phyloP scores from a whole-genome alignment of 2,113 vertebrate species.

The Scatophagus argus region DNA sequence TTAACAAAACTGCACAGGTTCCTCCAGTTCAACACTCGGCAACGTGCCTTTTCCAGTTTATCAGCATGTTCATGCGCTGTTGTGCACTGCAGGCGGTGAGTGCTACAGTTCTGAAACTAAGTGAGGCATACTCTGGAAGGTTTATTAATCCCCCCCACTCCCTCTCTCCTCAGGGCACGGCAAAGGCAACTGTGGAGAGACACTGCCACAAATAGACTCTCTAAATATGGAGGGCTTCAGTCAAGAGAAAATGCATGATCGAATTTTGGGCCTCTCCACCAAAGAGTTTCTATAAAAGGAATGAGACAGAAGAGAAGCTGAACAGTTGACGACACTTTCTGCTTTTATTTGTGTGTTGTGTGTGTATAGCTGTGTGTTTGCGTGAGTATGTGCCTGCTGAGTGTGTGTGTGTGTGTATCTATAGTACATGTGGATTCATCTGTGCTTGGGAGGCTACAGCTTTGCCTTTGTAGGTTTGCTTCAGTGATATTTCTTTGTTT shows the following conservation, averaged over 20 bases:
- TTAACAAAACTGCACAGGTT: constrained; percentile 25
- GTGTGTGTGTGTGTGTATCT: constrained; percentile 9
- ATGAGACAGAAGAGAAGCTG: constrained; percentile 49
- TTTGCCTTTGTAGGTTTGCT: constrained; percentile 1
- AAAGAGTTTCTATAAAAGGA: constrained; percentile 64
- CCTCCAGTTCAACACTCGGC: constrained; percentile 34
- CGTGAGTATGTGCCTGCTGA: constrained; percentile 19
- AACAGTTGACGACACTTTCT: constrained; percentile 39
- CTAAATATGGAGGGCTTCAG: constrained; percentile 78
- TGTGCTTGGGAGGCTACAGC: background rate
- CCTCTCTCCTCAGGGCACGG: constrained; percentile 70
- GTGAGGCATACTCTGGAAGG: constrained; percentile 69
- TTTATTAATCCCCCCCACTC: constrained; percentile 65
- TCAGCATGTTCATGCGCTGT: constrained; percentile 47
- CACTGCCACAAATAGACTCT: constrained; percentile 79
- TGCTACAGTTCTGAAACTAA: constrained; percentile 74
- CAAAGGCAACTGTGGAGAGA: constrained; percentile 73
- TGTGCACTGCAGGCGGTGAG: constrained; percentile 66
- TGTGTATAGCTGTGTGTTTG: constrained; percentile 12
- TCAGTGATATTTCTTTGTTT: background rate
- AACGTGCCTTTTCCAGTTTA: constrained; percentile 34
- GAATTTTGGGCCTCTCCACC: constrained; percentile 68
- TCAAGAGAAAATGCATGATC: constrained; percentile 68
- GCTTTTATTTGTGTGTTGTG: constrained; percentile 33
- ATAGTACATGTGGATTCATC: constrained; percentile 6